Conservation (phyloP, 2,888 invertebrate genomes). For the Flexamia atlantica region DNA sequence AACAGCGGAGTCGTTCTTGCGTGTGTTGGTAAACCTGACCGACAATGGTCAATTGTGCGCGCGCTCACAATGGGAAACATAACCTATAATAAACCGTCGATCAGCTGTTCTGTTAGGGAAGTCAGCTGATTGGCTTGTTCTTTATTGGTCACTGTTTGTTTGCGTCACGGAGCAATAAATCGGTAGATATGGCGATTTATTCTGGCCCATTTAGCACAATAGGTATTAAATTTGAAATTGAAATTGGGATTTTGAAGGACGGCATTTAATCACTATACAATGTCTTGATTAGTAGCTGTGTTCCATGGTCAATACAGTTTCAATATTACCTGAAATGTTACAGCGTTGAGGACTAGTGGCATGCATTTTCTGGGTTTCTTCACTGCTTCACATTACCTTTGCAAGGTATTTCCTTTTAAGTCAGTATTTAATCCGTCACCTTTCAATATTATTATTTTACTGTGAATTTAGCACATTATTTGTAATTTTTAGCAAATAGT, state of each 20-base stretch:
- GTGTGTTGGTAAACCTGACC: slow-evolving; percentile 46
- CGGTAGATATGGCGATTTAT: background rate
- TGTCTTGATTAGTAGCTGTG: too few species aligned
- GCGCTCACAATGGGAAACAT: slow-evolving; percentile 58
- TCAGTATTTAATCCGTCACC: too few species aligned
- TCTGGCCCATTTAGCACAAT: background rate
- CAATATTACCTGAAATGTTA: too few species aligned
- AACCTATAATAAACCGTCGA: slow-evolving; percentile 56
- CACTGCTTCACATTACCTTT: too few species aligned
- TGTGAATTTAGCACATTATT: too few species aligned
- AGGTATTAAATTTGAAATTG: background rate
- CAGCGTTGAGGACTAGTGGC: too few species aligned
- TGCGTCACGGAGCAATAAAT: slow-evolving; percentile 39
- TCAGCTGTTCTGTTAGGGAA: slow-evolving; percentile 30
- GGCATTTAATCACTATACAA: background rate
- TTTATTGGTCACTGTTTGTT: slow-evolving; percentile 43
- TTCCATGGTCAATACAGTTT: too few species aligned
- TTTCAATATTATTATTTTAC: too few species aligned
- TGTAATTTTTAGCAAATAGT: too few species aligned
- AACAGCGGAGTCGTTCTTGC: slow-evolving; percentile 11
- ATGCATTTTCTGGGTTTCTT: too few species aligned
- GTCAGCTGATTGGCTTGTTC: slow-evolving; percentile 43
- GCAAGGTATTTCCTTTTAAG: too few species aligned
- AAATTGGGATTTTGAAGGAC: background rate
- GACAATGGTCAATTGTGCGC: slow-evolving; percentile 55